Evolutionary conservation across 2,113 vertebrate genomes (phyloP), one percentile per base, ranked within the genome.

Genomic region (Poeciliopsis prolifica): DNA sequence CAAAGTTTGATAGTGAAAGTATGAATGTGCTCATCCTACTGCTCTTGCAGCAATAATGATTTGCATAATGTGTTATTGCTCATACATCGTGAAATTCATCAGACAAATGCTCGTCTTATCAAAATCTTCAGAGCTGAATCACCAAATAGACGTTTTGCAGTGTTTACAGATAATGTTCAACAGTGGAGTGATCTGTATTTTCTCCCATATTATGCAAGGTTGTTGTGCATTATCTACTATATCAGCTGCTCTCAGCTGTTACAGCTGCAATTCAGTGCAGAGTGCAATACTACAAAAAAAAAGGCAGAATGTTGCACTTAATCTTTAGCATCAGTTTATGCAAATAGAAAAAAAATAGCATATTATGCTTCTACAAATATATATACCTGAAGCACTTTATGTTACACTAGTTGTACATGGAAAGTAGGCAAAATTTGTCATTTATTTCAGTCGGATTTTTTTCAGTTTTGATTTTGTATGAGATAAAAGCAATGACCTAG

Each of bases 301-400:
- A 13, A 74, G 54, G 65, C 44, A 79, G 70, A 77, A 5, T 19
- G 61, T 68, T 75, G 73, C 35, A 61, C 44, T 61, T 22, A 79
- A 70, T 76, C 71, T 80, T 61, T 42, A 68, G 68, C 63, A 3
- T 62, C 40, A 68, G 78, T 68, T 81, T 90, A 88, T 86, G 89
- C 74, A 88, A 89, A 79, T 62, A 0, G 3, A 29, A 29, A 58
- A 58, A 58, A 40, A 54, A 58, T 80, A 33, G 51, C 61, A 68
- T 65, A 74, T 58, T 4, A 14, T 70, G 58, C 61, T 80, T 88
- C 64, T 30, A 26, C 37, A 30, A 75, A 83, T 31, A 76, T 42
- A 68, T 44, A 88, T 86, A n/a, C n/a, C 73, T 70, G 70, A 88
- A 68, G 87, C 87, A 88, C 88, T 90, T 92, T 91, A 85, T 77